Evolutionary conservation across 2,797 vertebrate species (phyloP).

Genomic region (Molossus molossus): DNA sequence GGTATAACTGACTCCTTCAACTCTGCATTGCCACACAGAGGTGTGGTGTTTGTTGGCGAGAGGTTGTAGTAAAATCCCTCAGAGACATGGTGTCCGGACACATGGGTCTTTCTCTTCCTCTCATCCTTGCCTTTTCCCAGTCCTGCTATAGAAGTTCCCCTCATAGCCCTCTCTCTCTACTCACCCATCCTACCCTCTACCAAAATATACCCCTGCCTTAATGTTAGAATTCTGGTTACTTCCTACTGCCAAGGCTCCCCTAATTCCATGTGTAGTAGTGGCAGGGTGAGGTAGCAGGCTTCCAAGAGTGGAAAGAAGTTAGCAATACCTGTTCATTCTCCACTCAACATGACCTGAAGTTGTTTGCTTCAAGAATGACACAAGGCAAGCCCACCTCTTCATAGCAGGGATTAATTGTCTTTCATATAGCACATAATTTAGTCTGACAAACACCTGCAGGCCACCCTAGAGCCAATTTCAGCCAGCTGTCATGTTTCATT

Average conservation of each 20-base stretch:
- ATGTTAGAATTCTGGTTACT: not conserved
- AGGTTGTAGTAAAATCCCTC: conserved; percentile 9
- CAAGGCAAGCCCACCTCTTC: not conserved
- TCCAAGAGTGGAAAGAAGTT: not conserved
- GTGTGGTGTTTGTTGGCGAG: not conserved
- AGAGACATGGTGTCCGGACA: not conserved
- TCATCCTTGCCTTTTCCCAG: not conserved
- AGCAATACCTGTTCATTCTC: not conserved
- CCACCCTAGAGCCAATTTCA: not conserved
- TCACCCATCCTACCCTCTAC: not conserved
- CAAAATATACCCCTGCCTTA: not conserved
- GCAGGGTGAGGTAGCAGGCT: too few relatives aligned
- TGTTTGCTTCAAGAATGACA: not conserved
- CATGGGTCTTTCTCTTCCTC: not conserved
- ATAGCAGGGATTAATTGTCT: conserved; percentile 7
- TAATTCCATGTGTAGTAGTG: not conserved
- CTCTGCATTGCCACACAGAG: not conserved
- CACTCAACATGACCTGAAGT: not conserved
- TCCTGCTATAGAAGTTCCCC: not conserved
- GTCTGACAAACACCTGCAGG: not conserved
- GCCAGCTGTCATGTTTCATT: not conserved
- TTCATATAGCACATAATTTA: not conserved
- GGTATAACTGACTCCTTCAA: not conserved
- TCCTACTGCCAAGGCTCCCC: not conserved
- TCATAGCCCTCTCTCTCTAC: not conserved